phyloP scores from a whole-genome alignment of 2,797 vertebrate genomes.

The Ibycter americanus region DNA sequence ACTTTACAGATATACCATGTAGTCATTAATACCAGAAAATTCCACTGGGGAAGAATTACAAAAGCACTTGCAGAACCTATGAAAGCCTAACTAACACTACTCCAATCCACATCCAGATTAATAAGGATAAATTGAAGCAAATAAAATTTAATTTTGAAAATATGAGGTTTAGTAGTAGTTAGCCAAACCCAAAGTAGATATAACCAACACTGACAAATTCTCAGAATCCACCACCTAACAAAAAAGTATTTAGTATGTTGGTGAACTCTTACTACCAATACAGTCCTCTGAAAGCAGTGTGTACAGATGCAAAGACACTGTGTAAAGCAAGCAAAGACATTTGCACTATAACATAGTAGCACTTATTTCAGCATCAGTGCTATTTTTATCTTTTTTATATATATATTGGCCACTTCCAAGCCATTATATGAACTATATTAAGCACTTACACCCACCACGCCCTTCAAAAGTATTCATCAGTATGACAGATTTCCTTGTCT shows the following conservation, averaged over 20 bases:
- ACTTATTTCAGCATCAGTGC: background rate
- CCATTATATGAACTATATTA: background rate
- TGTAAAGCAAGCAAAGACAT: background rate
- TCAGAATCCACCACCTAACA: background rate
- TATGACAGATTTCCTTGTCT: conserved; percentile 21
- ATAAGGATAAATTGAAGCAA: background rate
- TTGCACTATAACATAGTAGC: background rate
- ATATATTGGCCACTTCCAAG: background rate
- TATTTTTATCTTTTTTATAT: background rate
- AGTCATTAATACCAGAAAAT: background rate
- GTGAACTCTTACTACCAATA: background rate
- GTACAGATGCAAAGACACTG: background rate
- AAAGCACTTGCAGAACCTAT: background rate
- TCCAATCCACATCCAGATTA: background rate
- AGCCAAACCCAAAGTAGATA: background rate
- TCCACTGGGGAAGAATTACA: background rate
- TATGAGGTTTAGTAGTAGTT: background rate
- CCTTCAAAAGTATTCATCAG: background rate
- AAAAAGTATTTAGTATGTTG: background rate
- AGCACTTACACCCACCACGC: background rate
- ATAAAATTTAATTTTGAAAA: background rate
- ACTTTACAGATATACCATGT: background rate
- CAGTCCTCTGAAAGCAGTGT: background rate
- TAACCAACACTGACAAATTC: background rate
- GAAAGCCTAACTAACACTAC: background rate